These are phyloP conservation scores for Lepidocyrtinus sp. DNA, from an alignment of 2,888 invertebrate species.

Conservation along the genomic window DNA sequence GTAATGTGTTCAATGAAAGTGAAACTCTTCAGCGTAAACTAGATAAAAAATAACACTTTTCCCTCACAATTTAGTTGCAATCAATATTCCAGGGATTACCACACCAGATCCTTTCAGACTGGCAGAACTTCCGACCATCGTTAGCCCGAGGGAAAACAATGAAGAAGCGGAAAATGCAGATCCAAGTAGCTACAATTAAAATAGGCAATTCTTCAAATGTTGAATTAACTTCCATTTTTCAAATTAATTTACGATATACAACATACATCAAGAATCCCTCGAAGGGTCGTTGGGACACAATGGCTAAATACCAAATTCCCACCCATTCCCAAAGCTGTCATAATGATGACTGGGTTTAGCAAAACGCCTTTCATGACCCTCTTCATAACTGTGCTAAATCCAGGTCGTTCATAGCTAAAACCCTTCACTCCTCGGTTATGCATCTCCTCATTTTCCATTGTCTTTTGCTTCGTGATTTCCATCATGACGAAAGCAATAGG, in stretches of 20 bases:
- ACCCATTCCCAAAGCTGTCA: slow-evolving; percentile 92
- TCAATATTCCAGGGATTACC: slow-evolving; percentile 87
- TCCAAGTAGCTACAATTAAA: slow-evolving; percentile 77
- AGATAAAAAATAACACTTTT: slow-evolving; percentile 70
- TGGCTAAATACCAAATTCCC: slow-evolving; percentile 88
- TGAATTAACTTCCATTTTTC: background rate
- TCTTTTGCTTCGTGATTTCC: slow-evolving; percentile 82
- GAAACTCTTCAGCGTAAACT: background rate
- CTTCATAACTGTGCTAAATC: slow-evolving; percentile 71
- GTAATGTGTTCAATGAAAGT: background rate
- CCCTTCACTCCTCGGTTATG: slow-evolving; percentile 58
- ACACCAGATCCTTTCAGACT: slow-evolving; percentile 84
- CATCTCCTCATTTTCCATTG: slow-evolving; percentile 65
- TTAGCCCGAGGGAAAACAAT: slow-evolving; percentile 89
- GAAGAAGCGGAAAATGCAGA: slow-evolving; percentile 93
- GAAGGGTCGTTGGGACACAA: slow-evolving; percentile 82
- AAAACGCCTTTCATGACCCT: slow-evolving; percentile 79
- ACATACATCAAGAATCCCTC: slow-evolving; percentile 82
- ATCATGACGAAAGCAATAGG: slow-evolving; percentile 91
- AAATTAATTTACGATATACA: slow-evolving; percentile 50
- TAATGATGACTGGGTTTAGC: slow-evolving; percentile 90
- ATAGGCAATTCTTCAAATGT: background rate
- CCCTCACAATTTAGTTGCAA: slow-evolving; percentile 91
- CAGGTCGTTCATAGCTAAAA: slow-evolving; percentile 48
- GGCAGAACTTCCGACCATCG: slow-evolving; percentile 93